Evolutionary conservation across 2,797 vertebrate species (phyloP).

Genomic region (Dryobates pubescens): DNA sequence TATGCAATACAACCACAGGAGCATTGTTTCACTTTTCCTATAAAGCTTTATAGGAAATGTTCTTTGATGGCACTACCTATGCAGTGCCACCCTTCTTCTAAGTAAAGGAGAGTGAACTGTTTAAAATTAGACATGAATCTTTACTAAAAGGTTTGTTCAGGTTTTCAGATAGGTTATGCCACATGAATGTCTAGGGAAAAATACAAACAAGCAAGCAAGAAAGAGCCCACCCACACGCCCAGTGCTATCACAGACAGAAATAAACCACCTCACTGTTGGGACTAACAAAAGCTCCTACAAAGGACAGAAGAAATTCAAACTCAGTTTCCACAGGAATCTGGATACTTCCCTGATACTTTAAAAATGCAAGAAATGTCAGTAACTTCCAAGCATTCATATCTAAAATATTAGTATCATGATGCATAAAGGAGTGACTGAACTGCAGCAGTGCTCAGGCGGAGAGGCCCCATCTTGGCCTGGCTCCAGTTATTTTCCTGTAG

Average conservation of each 20-base stretch:
- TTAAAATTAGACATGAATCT: not conserved
- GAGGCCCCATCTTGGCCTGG: constrained; percentile 19
- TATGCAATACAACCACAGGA: not conserved
- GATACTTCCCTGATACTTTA: not conserved
- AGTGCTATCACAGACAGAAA: not conserved
- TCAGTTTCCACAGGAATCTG: not conserved
- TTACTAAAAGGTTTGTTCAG: not conserved
- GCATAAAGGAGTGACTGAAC: not conserved
- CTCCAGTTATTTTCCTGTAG: constrained; percentile 37
- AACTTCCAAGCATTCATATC: not conserved
- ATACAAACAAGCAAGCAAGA: not conserved
- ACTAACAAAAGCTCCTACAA: not conserved
- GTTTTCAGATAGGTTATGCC: not conserved
- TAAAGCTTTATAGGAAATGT: not conserved
- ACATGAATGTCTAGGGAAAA: not conserved
- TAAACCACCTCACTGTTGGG: not conserved
- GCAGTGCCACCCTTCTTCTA: not conserved
- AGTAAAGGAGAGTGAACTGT: not conserved
- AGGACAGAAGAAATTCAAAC: not conserved
- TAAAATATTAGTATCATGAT: not conserved
- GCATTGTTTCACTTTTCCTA: not conserved
- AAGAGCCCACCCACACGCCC: not conserved
- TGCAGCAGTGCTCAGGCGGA: not conserved
- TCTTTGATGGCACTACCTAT: not conserved
- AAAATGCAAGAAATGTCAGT: not conserved